Conservation (phyloP, 1,140 invertebrate genomes). For the Idris sp. region DNA sequence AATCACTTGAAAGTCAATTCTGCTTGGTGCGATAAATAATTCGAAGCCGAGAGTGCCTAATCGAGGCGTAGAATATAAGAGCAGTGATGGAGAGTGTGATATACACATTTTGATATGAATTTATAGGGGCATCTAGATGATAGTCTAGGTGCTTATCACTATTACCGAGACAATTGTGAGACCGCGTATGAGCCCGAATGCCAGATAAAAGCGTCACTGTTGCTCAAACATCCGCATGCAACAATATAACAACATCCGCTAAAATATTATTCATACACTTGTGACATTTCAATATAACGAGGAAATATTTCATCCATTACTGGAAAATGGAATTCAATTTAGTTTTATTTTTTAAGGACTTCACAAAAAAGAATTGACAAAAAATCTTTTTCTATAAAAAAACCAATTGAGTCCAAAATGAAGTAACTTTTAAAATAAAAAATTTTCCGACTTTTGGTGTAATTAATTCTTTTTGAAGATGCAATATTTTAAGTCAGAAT, state of each 20-base stretch:
- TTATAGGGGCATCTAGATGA: slow-evolving; percentile 36
- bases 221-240: slow-evolving; percentile 49
- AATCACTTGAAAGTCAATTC: not conserved
- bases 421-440: too few relatives aligned
- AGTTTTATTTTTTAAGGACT: too few relatives aligned
- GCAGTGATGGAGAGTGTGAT: slow-evolving; percentile 62
- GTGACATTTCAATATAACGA: too few relatives aligned
- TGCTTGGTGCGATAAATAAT: slow-evolving; percentile 1
- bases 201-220: slow-evolving; percentile 42
- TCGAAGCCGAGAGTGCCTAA: slow-evolving; percentile 12
- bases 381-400: too few relatives aligned
- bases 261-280: too few relatives aligned
- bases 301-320: too few relatives aligned
- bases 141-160: slow-evolving; percentile 24
- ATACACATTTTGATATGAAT: slow-evolving; percentile 35
- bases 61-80: slow-evolving; percentile 64
- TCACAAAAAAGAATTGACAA: too few relatives aligned
- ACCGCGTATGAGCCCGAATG: slow-evolving; percentile 39
- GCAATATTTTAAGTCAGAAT: too few relatives aligned
- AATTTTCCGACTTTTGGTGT: too few relatives aligned
- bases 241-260: slow-evolving; percentile 1
- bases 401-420: too few relatives aligned
- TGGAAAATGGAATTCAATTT: too few relatives aligned
- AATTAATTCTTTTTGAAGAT: too few relatives aligned
- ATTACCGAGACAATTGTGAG: slow-evolving; percentile 23